Conservation (phyloP, 2,888 invertebrate genomes). For the Labia minor region DNA sequence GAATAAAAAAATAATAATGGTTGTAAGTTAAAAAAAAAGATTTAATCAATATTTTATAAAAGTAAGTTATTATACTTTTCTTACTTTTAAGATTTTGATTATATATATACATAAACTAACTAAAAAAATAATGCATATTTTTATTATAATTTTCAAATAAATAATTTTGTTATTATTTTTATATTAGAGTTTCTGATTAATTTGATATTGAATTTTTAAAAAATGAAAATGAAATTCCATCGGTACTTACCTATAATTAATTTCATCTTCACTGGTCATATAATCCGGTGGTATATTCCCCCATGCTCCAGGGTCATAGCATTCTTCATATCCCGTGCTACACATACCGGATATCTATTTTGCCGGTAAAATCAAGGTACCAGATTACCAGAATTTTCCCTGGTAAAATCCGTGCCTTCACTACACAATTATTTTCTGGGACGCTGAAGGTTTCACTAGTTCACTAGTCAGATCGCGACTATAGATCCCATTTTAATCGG, state of each 20-base stretch:
- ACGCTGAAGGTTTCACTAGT: neutral
- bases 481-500: slow-evolving; percentile 3
- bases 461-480: neutral
- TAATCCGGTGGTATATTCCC: neutral
- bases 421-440: neutral
- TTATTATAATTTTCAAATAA: no score
- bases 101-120: no score
- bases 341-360: neutral
- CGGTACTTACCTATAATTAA: neutral
- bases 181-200: no score
- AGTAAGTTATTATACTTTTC: no score
- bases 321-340: neutral
- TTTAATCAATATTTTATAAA: no score
- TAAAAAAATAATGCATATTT: no score
- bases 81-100: no score
- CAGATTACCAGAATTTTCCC: no score
- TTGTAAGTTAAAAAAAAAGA: no score
- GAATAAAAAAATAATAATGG: no score
- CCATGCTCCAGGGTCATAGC: neutral
- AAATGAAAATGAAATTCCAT: no score
- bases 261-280: neutral
- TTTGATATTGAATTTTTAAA: neutral
- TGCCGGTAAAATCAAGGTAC: neutral
- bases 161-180: neutral
- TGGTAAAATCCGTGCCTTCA: neutral